A percentile compares a stretch with the other conserved stretches of the same genome.
phyloP scores from a whole-genome alignment of 2,888 invertebrate species.

The Stenotaenia linearis region DNA sequence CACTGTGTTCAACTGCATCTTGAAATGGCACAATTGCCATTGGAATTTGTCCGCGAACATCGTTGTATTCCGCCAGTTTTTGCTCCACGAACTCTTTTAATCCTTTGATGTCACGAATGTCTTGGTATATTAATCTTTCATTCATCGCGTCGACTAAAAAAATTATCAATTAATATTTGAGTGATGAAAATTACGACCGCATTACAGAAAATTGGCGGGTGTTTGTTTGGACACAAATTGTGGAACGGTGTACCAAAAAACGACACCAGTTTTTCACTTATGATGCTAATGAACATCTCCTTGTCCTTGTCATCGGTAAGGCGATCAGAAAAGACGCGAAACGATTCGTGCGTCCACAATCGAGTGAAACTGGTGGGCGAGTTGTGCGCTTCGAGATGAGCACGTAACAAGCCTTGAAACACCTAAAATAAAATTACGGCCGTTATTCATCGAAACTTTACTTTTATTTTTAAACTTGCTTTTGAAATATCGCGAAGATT shows the following conservation, averaged over 20 bases:
- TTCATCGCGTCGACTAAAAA: slow-evolving; percentile 70
- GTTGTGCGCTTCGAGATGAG: slow-evolving; percentile 69
- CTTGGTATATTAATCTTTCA: slow-evolving; percentile 70
- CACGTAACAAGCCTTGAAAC: slow-evolving; percentile 69
- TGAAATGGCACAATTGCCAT: slow-evolving; percentile 79
- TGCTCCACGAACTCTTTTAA: slow-evolving; percentile 55
- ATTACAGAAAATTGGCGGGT: slow-evolving; percentile 56
- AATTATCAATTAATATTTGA: not conserved
- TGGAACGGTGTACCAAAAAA: slow-evolving; percentile 75
- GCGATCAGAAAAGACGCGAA: slow-evolving; percentile 76
- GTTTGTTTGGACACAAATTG: slow-evolving; percentile 66
- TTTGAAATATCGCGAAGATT: slow-evolving; percentile 82
- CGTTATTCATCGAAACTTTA: slow-evolving; percentile 32
- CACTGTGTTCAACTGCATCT: slow-evolving; percentile 74
- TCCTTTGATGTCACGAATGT: slow-evolving; percentile 59
- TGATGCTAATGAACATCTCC: slow-evolving; percentile 65
- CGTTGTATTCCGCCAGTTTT: slow-evolving; percentile 72
- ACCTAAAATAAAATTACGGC: slow-evolving; percentile 49
- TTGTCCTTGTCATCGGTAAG: slow-evolving; percentile 72
- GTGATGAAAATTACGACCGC: not conserved
- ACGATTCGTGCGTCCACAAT: slow-evolving; percentile 81
- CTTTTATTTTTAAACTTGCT: slow-evolving; percentile 49
- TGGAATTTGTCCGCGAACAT: slow-evolving; percentile 66
- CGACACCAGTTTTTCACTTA: slow-evolving; percentile 68
- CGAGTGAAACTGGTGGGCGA: slow-evolving; percentile 64